These are phyloP conservation scores for Dryas iulia DNA, from an alignment of 1,140 invertebrate genomes.

Conservation along the genomic window DNA sequence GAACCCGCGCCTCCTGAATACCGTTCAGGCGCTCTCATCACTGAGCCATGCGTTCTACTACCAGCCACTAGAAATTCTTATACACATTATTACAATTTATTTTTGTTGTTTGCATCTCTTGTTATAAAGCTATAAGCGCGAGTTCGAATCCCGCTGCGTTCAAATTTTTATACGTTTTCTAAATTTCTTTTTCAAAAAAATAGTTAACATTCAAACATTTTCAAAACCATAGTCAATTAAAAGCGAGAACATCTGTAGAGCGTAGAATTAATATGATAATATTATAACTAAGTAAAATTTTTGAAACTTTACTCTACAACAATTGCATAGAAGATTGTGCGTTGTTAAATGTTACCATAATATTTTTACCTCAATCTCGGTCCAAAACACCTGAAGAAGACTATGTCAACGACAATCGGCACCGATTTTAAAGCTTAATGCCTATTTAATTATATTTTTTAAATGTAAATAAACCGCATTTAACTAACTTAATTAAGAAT, in stretches of 20 bases:
- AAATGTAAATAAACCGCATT: neutral
- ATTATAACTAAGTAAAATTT: conserved; percentile 11
- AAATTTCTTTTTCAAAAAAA: too few relatives aligned
- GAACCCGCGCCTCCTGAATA: too few relatives aligned
- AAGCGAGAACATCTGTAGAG: neutral
- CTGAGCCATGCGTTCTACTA: too few relatives aligned
- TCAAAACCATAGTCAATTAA: neutral
- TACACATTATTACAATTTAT: too few relatives aligned
- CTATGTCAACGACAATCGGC: conserved; percentile 43
- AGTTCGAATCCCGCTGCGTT: too few relatives aligned
- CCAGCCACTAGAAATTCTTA: too few relatives aligned
- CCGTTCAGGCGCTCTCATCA: too few relatives aligned
- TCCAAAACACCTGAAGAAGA: conserved; percentile 61
- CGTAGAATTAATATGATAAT: conserved; percentile 14
- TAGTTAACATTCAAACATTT: too few relatives aligned
- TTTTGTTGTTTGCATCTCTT: too few relatives aligned
- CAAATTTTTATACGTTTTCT: too few relatives aligned
- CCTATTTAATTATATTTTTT: neutral
- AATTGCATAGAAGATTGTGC: neutral
- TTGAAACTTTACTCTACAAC: neutral
- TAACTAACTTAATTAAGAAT: too few relatives aligned
- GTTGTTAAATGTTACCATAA: conserved; percentile 25
- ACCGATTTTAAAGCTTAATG: neutral
- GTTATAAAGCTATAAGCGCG: too few relatives aligned
- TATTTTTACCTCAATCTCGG: conserved; percentile 49